Conservation (phyloP, 2,113 vertebrate genomes). For the Phalacrocorax aristotelis region DNA sequence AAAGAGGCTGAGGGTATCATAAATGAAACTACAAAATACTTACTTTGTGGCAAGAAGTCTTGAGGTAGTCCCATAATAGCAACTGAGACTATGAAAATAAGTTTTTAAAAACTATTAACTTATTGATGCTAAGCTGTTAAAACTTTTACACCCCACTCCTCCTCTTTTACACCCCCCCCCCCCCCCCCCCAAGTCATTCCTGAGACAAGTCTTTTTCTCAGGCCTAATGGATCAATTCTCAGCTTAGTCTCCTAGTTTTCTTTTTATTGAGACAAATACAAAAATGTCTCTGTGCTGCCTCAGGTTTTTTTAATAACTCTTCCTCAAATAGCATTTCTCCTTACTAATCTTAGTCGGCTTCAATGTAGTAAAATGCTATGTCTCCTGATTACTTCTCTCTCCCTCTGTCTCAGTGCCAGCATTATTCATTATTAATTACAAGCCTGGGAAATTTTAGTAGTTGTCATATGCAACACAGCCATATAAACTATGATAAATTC, state of each 20-base stretch:
- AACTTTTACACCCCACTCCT: accelerated
- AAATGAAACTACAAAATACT: neutral
- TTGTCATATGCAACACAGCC: neutral
- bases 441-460: neutral
- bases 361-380: neutral
- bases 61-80: neutral
- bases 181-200: too few species aligned
- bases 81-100: neutral
- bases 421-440: neutral
- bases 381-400: neutral
- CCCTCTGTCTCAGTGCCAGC: neutral
- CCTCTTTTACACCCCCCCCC: accelerated
- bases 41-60: neutral
- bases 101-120: neutral
- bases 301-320: neutral
- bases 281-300: neutral
- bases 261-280: neutral
- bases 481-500: neutral
- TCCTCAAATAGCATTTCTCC: neutral
- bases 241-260: neutral
- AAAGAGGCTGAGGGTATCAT: neutral
- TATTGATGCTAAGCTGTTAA: neutral
- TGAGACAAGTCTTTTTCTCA: neutral
- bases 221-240: neutral
- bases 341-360: neutral